Conservation (phyloP, 2,888 invertebrate genomes). For the Diplazon laetatorius region DNA sequence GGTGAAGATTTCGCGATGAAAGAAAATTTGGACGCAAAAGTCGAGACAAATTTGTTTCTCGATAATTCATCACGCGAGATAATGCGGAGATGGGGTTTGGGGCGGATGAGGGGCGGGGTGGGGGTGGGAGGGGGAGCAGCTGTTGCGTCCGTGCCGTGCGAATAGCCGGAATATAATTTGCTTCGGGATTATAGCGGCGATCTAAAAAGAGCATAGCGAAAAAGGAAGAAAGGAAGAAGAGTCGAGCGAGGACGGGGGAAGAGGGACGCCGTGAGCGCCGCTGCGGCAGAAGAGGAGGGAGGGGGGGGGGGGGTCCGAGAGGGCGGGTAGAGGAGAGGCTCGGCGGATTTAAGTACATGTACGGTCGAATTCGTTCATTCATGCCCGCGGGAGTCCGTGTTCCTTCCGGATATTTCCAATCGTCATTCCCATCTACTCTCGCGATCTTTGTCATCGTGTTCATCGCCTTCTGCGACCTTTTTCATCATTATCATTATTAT, state of each 20-base stretch:
- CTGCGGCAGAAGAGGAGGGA: too few relatives aligned
- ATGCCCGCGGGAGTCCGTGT: conserved; percentile 71
- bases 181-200: conserved; percentile 26
- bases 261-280: conserved; percentile 16
- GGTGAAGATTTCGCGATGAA: too few relatives aligned
- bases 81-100: conserved; percentile 46
- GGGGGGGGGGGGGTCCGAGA: conserved; percentile 10
- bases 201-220: conserved; percentile 40
- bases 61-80: conserved; percentile 47
- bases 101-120: too few relatives aligned
- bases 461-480: neutral
- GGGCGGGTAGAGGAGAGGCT: conserved; percentile 22
- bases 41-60: conserved; percentile 22
- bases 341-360: conserved; percentile 51
- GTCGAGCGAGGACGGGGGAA: neutral
- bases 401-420: conserved; percentile 75
- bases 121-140: too few relatives aligned
- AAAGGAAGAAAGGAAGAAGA: neutral
- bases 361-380: conserved; percentile 68
- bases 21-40: neutral
- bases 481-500: neutral
- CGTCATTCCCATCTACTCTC: conserved; percentile 40
- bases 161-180: conserved; percentile 51
- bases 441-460: neutral
- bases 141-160: conserved; percentile 32